Base-by-base conservation (phyloP, 2,797 vertebrate species). In the Zenarchopterus dispar region DNA sequence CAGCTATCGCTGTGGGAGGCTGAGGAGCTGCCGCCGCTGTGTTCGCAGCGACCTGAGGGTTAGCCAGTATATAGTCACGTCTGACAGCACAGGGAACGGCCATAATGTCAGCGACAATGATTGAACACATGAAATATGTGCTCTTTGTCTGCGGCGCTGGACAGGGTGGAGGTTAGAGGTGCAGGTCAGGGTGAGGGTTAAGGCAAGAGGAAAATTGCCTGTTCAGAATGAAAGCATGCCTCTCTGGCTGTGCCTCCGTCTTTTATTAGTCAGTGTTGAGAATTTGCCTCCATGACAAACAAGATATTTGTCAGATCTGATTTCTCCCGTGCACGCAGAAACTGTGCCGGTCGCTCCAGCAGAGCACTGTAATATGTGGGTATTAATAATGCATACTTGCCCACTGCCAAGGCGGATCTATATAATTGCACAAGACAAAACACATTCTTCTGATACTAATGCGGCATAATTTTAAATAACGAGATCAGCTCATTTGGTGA, bases 81-180 rank as follows among this genome's bases (percentile, higher is more conserved):
- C 89, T 85, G 87, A 86, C 74, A 80, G 87, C 77, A 56, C 87
- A 81, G 82, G 80, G 86, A 84, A 89, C 84, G 86, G 85, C 87
- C 81, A 78, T 88, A 89, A 87, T 56, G 88, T 90, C 89, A 84
- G 82, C 58, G 33, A 78, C 84, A 71, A 84, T 90, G 90, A 91
- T 91, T 90, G 90, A 90, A 90, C 85, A 87, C 67, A 56, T 89
- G 89, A 91, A 88, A 90, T 90, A 91, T 91, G 87, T 84, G 80
- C 82, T 90, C 86, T 89, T 88, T 88, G 89, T 89, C 89, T 80
- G 44, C 80, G 83, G 81, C 72, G 75, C 81, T 84, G 86, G 84
- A 85, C 83, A 68, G 73, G 88, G 84, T 87, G 84, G 85, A 89
- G 88, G 89, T 89, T 75, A 85, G 85, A 73, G 41, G 60, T 60